phyloP scores from a whole-genome alignment of 2,797 vertebrate species.

The Aldrovandia affinis region DNA sequence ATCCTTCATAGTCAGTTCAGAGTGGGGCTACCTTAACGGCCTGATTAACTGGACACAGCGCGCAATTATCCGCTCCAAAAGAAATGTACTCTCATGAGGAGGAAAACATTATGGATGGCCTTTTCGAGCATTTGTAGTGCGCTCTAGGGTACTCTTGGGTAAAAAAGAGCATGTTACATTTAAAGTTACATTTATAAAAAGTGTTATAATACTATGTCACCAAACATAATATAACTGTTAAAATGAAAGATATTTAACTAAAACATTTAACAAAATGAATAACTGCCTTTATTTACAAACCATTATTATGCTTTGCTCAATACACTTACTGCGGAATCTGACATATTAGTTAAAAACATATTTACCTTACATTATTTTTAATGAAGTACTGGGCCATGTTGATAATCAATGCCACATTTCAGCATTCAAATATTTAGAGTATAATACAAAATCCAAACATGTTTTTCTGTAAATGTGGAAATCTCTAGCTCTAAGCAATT shows the following conservation, averaged over 20 bases:
- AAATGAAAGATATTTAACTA: background rate
- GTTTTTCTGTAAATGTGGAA: background rate
- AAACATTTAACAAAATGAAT: background rate
- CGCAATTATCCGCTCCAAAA: background rate
- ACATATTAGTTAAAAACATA: background rate
- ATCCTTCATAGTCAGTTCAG: constrained; percentile 76
- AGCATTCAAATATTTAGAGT: background rate
- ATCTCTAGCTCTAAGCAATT: background rate
- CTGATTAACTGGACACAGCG: background rate
- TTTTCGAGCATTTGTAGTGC: background rate
- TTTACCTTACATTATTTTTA: background rate
- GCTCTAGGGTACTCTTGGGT: background rate
- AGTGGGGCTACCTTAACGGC: constrained; percentile 66
- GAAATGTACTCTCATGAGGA: background rate
- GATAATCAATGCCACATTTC: background rate
- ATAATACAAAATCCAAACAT: background rate
- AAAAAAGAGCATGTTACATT: background rate
- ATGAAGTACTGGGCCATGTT: background rate
- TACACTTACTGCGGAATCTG: background rate
- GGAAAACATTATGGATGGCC: background rate
- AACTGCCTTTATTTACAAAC: background rate
- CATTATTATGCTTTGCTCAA: background rate
- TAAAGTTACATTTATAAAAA: background rate
- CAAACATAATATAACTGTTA: background rate
- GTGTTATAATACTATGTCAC: background rate